Percentiles rank a stretch among this genome's conserved stretches.
phyloP scores from a whole-genome alignment of 2,797 vertebrate genomes.

The Eptatretus atami region DNA sequence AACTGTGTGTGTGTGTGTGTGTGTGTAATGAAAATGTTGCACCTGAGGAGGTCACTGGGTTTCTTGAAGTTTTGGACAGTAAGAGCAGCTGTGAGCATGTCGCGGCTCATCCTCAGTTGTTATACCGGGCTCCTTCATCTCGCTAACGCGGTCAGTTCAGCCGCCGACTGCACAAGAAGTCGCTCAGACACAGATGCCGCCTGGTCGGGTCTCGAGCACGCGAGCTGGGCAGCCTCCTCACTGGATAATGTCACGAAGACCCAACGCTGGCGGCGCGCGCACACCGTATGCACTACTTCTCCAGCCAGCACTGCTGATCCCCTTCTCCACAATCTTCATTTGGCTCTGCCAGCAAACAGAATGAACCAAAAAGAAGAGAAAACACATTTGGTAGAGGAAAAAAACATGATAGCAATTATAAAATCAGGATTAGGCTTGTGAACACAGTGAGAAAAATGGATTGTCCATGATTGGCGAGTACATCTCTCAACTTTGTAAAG shows the following conservation, averaged over 20 bases:
- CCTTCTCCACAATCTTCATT: constrained; percentile 30
- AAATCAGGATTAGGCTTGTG: not conserved
- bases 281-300: constrained; percentile 7
- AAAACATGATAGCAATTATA: not conserved
- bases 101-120: constrained; percentile 67
- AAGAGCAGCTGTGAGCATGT: constrained; percentile 64
- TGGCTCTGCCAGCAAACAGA: constrained; percentile 19
- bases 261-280: constrained; percentile 30
- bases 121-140: constrained; percentile 62
- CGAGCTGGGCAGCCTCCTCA: constrained; percentile 69
- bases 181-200: constrained; percentile 68
- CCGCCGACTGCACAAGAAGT: constrained; percentile 75
- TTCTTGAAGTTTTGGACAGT: constrained; percentile 97
- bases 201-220: constrained; percentile 47
- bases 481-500: too few relatives aligned
- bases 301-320: too few relatives aligned
- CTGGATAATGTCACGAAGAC: constrained; percentile 87
- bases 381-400: not conserved
- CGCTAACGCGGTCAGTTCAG: constrained; percentile 74
- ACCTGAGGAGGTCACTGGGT: constrained; percentile 87
- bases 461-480: too few relatives aligned
- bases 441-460: not conserved
- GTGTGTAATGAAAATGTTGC: constrained; percentile 4
- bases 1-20: too few relatives aligned
- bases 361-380: constrained; percentile 1